These are phyloP conservation scores for Drosophila navojoa DNA, from an alignment of 1,140 invertebrate species.

Conservation along the genomic window DNA sequence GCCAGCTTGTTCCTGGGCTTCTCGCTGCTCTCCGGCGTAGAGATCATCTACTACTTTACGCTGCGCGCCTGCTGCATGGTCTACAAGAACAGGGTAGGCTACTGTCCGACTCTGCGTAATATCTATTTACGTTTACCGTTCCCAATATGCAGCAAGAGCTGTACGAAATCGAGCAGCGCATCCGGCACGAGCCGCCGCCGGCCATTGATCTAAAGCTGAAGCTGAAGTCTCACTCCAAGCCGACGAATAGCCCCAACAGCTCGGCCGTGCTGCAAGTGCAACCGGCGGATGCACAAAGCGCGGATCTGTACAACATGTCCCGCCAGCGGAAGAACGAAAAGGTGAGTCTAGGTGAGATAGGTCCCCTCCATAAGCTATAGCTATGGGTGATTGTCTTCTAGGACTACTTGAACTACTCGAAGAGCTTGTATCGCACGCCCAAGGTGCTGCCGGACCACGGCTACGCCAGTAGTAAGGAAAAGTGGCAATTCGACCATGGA, in stretches of 20 bases:
- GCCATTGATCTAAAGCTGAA: slow-evolving; percentile 66
- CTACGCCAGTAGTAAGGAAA: slow-evolving; percentile 33
- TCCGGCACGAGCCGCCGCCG: slow-evolving; percentile 68
- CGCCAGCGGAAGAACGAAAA: slow-evolving; percentile 59
- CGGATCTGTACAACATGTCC: slow-evolving; percentile 9
- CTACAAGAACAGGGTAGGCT: slow-evolving; percentile 80
- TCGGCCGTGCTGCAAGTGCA: slow-evolving; percentile 55
- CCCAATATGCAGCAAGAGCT: slow-evolving; percentile 64
- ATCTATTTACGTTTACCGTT: no score
- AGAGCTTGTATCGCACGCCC: slow-evolving; percentile 59
- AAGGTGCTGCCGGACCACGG: slow-evolving; percentile 60
- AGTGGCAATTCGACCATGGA: slow-evolving; percentile 57
- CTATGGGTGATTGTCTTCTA: slow-evolving; percentile 16
- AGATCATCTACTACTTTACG: slow-evolving; percentile 90
- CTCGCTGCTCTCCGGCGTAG: slow-evolving; percentile 89
- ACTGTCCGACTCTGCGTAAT: not conserved
- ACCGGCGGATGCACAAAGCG: slow-evolving; percentile 14
- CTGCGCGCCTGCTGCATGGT: slow-evolving; percentile 88
- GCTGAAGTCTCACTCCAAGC: slow-evolving; percentile 49
- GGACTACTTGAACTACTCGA: slow-evolving; percentile 64
- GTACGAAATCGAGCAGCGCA: slow-evolving; percentile 75
- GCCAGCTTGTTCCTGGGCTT: slow-evolving; percentile 91
- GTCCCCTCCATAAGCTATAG: not conserved
- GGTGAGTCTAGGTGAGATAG: slow-evolving; percentile 31
- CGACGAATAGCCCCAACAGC: not conserved